These are phyloP conservation scores for Drosophila lowei DNA, from an alignment of 1,140 invertebrate genomes.

Conservation along the genomic window DNA sequence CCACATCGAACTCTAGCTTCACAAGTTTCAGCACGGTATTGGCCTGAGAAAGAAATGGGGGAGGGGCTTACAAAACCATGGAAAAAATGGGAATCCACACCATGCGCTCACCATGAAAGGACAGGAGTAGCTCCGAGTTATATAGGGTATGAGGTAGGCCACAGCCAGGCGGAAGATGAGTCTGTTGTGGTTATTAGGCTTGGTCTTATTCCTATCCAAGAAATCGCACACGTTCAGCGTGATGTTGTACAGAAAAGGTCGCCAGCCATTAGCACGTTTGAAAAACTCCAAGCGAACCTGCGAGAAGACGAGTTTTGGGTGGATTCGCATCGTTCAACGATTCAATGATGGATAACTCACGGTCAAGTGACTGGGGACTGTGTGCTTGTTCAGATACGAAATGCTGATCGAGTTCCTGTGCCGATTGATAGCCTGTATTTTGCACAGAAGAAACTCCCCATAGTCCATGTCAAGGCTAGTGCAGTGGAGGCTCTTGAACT, in stretches of 20 bases:
- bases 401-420: slow-evolving; percentile 21
- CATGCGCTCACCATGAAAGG: slow-evolving; percentile 2
- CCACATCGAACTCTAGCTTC: slow-evolving; percentile 9
- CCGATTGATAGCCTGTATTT: slow-evolving; percentile 30
- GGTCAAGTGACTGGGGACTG: not conserved
- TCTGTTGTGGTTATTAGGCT: not conserved
- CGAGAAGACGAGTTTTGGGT: too few species aligned
- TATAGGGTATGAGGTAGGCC: slow-evolving; percentile 18
- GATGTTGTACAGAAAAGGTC: slow-evolving; percentile 15
- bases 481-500: slow-evolving; percentile 33
- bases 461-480: not conserved
- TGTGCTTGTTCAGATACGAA: not conserved
- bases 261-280: slow-evolving; percentile 24
- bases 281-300: slow-evolving; percentile 23
- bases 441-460: slow-evolving; percentile 12
- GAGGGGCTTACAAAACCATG: not conserved
- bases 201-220: not conserved
- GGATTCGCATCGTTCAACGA: not conserved
- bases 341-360: not conserved
- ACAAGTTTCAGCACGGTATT: not conserved
- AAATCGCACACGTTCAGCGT: slow-evolving; percentile 11
- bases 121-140: not conserved
- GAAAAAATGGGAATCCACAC: too few species aligned
- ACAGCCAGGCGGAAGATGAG: not conserved
- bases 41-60: not conserved